Evolutionary conservation across 2,113 vertebrate species (phyloP).

Genomic region (Litocranius walleri): DNA sequence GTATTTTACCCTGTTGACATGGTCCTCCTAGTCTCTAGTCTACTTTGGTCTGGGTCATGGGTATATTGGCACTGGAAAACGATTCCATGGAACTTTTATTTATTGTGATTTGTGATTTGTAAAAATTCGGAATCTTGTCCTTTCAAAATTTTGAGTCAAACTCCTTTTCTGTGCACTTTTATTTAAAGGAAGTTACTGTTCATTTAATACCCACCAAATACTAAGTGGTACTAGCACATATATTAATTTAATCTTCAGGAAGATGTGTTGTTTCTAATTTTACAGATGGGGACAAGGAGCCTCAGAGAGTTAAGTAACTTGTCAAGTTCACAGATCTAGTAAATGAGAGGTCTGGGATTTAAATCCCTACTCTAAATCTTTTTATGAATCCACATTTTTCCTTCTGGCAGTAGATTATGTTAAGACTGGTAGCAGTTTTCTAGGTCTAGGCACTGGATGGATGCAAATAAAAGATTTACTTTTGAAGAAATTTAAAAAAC

Average conservation of each 20-base stretch:
- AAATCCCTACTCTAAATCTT: background rate
- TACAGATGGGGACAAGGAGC: background rate
- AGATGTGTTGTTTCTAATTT: background rate
- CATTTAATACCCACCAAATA: slow-evolving; percentile 1
- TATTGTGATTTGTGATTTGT: background rate
- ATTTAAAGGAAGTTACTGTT: slow-evolving; percentile 22
- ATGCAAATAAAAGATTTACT: slow-evolving; percentile 39
- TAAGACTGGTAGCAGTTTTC: background rate
- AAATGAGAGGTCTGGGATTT: background rate
- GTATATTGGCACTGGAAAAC: background rate
- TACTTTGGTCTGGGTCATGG: background rate
- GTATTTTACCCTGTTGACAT: background rate
- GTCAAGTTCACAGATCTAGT: background rate
- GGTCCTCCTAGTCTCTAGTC: background rate
- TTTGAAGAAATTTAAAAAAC: slow-evolving; percentile 28
- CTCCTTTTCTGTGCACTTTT: slow-evolving; percentile 9
- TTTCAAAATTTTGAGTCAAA: background rate
- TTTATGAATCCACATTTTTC: background rate
- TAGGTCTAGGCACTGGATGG: background rate
- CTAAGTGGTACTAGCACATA: background rate
- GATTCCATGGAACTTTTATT: background rate
- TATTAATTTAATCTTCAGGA: slow-evolving; percentile 15
- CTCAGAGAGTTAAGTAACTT: slow-evolving; percentile 37
- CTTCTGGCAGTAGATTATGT: slow-evolving; percentile 11
- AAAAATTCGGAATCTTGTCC: slow-evolving; percentile 39